Evolutionary conservation across 2,888 invertebrate genomes (phyloP).

Genomic region (Gastrophysa polygoni): DNA sequence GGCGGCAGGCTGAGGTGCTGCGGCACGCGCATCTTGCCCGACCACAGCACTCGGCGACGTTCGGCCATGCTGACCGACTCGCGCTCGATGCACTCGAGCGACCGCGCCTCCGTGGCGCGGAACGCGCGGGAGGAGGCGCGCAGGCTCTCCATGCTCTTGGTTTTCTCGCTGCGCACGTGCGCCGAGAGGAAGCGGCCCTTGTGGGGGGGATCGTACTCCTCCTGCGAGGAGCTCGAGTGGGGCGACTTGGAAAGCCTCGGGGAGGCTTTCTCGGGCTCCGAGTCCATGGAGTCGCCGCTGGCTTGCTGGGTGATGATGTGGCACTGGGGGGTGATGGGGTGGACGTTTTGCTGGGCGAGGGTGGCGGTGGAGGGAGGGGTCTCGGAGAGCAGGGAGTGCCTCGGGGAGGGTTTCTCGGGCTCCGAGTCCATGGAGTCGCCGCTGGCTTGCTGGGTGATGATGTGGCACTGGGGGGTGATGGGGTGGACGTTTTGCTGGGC

Average conservation of each 20-base stretch:
- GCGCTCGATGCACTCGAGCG: slow-evolving; percentile 65
- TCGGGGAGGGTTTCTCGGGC: slow-evolving; percentile 55
- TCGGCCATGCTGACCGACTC: slow-evolving; percentile 64
- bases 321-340: slow-evolving; percentile 52
- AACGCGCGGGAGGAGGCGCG: slow-evolving; percentile 65
- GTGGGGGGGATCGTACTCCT: slow-evolving; percentile 66
- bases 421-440: slow-evolving; percentile 66
- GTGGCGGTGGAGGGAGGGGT: slow-evolving; percentile 56
- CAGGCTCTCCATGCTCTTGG: slow-evolving; percentile 75
- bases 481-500: slow-evolving; percentile 51
- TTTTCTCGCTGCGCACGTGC: slow-evolving; percentile 58
- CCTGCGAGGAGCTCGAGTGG: slow-evolving; percentile 72
- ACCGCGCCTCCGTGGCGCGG: slow-evolving; percentile 69
- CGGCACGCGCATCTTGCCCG: slow-evolving; percentile 68
- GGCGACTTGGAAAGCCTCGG: slow-evolving; percentile 55
- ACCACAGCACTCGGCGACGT: slow-evolving; percentile 70
- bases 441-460: slow-evolving; percentile 61
- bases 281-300: slow-evolving; percentile 66
- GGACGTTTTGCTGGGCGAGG: slow-evolving; percentile 52
- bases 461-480: slow-evolving; percentile 56
- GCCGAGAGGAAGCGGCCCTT: slow-evolving; percentile 64
- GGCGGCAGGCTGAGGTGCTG: slow-evolving; percentile 75
- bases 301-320: slow-evolving; percentile 60
- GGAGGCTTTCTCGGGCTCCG: slow-evolving; percentile 57
- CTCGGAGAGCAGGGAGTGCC: no score